Evolutionary conservation across 2,888 invertebrate species (phyloP).

Genomic region (Priocnemis perturbator): DNA sequence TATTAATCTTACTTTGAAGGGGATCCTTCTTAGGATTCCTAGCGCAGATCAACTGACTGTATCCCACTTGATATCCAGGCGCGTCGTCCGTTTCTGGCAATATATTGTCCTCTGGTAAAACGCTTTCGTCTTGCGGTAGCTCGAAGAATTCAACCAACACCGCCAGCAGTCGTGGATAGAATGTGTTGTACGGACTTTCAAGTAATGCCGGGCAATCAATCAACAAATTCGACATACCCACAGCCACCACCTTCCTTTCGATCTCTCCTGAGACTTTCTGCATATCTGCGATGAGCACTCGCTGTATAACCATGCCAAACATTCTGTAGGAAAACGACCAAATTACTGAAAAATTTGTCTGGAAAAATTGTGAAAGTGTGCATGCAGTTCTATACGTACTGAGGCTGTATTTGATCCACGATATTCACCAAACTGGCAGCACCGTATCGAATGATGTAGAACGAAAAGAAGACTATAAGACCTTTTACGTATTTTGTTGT

Average conservation of each 20-base stretch:
- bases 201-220: constrained; percentile 85
- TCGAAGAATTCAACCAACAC: constrained; percentile 89
- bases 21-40: constrained; percentile 86
- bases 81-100: constrained; percentile 92
- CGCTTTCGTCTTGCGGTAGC: constrained; percentile 88
- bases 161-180: constrained; percentile 67
- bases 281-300: constrained; percentile 89
- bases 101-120: constrained; percentile 88
- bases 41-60: constrained; percentile 92
- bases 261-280: constrained; percentile 89
- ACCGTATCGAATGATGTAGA: constrained; percentile 89
- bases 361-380: background rate
- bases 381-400: constrained; percentile 77
- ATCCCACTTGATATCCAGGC: constrained; percentile 91
- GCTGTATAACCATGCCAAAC: constrained; percentile 97
- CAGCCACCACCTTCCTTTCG: constrained; percentile 93
- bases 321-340: constrained; percentile 79
- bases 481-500: constrained; percentile 96
- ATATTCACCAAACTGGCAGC: constrained; percentile 84
- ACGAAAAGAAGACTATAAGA: constrained; percentile 92
- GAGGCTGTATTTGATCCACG: constrained; percentile 90
- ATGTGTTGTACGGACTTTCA: constrained; percentile 79
- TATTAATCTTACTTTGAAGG: constrained; percentile 77
- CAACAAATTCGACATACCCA: constrained; percentile 91
- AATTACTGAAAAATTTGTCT: background rate